These are phyloP conservation scores for Anoplius nigerrimus DNA, from an alignment of 2,888 invertebrate genomes.

Conservation along the genomic window DNA sequence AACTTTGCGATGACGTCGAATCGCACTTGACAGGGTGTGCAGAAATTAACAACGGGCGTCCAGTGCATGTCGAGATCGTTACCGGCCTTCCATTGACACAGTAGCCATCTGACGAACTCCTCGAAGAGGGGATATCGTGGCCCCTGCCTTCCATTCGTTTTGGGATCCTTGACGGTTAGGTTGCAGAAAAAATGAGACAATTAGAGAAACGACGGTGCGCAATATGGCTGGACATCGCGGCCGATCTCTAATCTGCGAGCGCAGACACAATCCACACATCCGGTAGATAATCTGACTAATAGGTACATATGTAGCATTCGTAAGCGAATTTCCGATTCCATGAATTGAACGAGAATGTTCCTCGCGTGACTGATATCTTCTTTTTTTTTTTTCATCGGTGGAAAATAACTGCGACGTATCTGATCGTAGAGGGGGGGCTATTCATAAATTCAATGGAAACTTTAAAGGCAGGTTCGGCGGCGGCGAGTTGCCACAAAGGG, in stretches of 20 bases:
- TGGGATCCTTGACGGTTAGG: constrained; percentile 62
- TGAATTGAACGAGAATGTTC: too few relatives aligned
- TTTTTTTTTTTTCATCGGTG: too few relatives aligned
- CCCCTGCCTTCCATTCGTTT: constrained; percentile 70
- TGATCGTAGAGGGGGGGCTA: too few relatives aligned
- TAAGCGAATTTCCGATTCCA: too few relatives aligned
- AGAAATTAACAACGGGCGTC: constrained; percentile 89
- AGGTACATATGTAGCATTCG: neutral
- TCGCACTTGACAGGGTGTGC: constrained; percentile 89
- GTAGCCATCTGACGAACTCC: constrained; percentile 87
- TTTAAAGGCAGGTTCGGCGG: too few relatives aligned
- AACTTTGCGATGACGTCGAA: constrained; percentile 89
- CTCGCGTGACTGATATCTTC: too few relatives aligned
- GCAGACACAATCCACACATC: neutral
- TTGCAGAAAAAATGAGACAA: constrained; percentile 1
- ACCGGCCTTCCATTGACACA: constrained; percentile 82
- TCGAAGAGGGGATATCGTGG: constrained; percentile 86
- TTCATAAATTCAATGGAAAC: too few relatives aligned
- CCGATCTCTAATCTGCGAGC: too few relatives aligned
- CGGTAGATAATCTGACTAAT: neutral
- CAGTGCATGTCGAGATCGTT: constrained; percentile 89
- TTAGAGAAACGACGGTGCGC: neutral
- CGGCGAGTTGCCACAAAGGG: too few relatives aligned
- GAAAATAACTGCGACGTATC: too few relatives aligned
- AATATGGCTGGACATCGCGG: too few relatives aligned